phyloP scores from a whole-genome alignment of 2,113 vertebrate genomes.

The Callipepla squamata region DNA sequence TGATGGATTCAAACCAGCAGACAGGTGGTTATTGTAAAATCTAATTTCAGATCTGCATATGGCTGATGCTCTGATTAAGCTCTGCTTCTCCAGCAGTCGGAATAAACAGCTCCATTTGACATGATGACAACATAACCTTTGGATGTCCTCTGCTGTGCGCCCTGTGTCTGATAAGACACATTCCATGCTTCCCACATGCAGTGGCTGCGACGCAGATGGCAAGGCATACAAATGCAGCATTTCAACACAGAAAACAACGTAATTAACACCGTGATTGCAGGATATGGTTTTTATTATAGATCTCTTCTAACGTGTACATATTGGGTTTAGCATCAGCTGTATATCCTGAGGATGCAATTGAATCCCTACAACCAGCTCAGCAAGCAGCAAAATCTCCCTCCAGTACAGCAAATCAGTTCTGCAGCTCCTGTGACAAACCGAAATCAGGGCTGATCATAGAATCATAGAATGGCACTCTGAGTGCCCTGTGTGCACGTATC shows the following conservation, averaged over 20 bases:
- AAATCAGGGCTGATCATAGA: not conserved
- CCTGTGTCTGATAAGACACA: slow-evolving; percentile 49
- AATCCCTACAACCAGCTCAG: not conserved
- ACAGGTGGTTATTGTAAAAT: slow-evolving; percentile 66
- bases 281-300: not conserved
- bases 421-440: not conserved
- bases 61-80: slow-evolving; percentile 65
- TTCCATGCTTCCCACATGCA: slow-evolving; percentile 44
- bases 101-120: slow-evolving; percentile 66
- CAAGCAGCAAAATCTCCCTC: not conserved
- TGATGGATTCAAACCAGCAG: slow-evolving; percentile 18
- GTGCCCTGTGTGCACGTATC: not conserved
- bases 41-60: slow-evolving; percentile 68
- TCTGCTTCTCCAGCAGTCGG: slow-evolving; percentile 46
- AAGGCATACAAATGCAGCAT: not conserved
- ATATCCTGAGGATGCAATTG: not conserved
- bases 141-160: slow-evolving; percentile 52
- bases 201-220: slow-evolving; percentile 38
- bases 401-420: not conserved
- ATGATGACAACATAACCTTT: slow-evolving; percentile 70
- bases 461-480: not conserved
- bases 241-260: not conserved
- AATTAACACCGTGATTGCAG: slow-evolving; percentile 12
- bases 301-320: not conserved
- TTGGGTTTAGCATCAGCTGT: not conserved